phyloP scores from a whole-genome alignment of 2,797 vertebrate species.

The Cetoscarus ocellatus region DNA sequence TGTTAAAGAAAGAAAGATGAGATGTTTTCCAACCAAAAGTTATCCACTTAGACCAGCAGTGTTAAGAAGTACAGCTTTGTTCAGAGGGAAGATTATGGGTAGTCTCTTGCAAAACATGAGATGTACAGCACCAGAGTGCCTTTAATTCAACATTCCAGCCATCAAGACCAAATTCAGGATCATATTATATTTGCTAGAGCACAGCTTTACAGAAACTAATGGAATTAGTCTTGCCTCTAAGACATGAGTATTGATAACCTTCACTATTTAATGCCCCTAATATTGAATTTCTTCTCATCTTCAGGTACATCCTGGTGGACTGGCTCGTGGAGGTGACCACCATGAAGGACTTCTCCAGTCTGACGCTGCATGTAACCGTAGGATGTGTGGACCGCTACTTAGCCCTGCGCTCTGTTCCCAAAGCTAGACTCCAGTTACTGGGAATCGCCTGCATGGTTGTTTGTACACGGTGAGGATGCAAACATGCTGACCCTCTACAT shows the following conservation, averaged over 20 bases:
- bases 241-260: neutral
- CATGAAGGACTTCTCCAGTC: constrained; percentile 98
- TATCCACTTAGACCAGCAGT: no score
- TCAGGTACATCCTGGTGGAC: constrained; percentile 96
- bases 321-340: constrained; percentile 99
- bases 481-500: neutral
- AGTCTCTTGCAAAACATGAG: no score
- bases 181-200: no score
- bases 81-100: no score
- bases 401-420: constrained; percentile 88
- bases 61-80: no score
- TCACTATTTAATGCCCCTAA: neutral
- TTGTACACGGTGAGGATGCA: constrained; percentile 90
- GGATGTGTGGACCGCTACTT: constrained; percentile 95
- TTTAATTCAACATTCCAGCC: neutral
- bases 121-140: no score
- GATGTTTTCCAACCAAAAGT: no score
- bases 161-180: no score
- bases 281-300: neutral
- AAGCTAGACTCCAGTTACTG: constrained; percentile 92
- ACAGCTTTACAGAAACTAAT: no score
- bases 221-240: no score
- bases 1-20: no score
- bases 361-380: constrained; percentile 94
- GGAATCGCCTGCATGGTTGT: constrained; percentile 99